Base-by-base conservation (phyloP, 2,888 invertebrate genomes). In the Hypselothyrea guttata region DNA sequence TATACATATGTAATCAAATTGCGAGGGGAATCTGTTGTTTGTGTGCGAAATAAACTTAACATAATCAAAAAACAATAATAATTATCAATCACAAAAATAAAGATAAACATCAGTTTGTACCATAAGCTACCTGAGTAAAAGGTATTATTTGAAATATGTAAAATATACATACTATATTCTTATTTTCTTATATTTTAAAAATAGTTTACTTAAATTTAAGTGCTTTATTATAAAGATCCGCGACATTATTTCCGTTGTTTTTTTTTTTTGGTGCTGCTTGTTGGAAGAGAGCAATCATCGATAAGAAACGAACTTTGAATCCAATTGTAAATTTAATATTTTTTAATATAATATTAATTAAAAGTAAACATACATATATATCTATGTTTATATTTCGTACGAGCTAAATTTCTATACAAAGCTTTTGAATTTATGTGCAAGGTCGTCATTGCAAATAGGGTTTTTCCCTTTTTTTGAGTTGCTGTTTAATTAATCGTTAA, bases 401-500 rank as follows among this genome's bases (percentile, higher is more conserved):
- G n/a, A n/a, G n/a, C n/a, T n/a, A n/a, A n/a, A n/a, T n/a, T n/a
- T n/a, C n/a, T n/a, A n/a, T n/a, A n/a, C n/a, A n/a, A n/a, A n/a
- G n/a, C n/a, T n/a, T n/a, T n/a, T n/a, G n/a, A n/a, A 71, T 68
- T 75, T 63, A 65, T 75, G 48, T 56, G 30, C 52, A 64, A 57
- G 60, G 57, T 58, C 54, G 58, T 35, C 42, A 57, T 57, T 57
- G 71, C 58, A 53, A 18, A 2, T 11, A 4, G n/a, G 12, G 37
- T 15, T 9, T 13, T 16, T 2, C 9, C 37, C 9, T 15, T 15
- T 42, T 27, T 49, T 49, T 22, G 48, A 47, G 64, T 57, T 45
- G 59, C 58, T 60, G 41, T 75, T 84, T 81, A 81, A 81, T 81
- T 82, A 81, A 84, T 78, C 71, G 75, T 81, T 81, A 81, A 81